A percentile compares a stretch with the other conserved stretches of the same genome.
Conservation (phyloP, 2,113 vertebrate species). For the Tyrannus savana region DNA sequence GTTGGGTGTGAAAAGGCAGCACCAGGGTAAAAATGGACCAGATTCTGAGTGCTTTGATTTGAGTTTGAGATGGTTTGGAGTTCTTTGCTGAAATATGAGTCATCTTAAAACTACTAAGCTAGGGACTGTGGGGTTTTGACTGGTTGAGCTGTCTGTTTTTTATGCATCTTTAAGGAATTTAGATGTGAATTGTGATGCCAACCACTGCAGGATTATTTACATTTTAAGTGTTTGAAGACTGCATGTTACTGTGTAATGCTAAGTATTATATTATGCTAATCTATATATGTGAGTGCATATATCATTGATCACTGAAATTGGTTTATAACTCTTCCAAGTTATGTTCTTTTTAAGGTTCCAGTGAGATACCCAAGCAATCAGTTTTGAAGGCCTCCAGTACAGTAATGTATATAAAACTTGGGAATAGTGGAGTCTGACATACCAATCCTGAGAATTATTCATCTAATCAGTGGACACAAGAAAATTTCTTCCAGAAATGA, state of each 20-base stretch:
- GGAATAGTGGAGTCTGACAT: neutral
- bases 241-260: neutral
- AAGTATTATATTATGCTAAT: neutral
- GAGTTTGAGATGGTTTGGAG: neutral
- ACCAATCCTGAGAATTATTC: neutral
- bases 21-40: neutral
- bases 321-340: neutral
- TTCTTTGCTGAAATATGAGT: slow-evolving; percentile 13
- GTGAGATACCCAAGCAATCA: neutral
- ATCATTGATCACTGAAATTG: neutral
- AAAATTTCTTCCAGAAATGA: slow-evolving; percentile 8
- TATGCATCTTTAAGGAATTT: slow-evolving; percentile 45
- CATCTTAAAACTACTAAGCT: slow-evolving; percentile 8
- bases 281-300: neutral
- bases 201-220: neutral
- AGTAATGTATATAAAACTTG: slow-evolving; percentile 15
- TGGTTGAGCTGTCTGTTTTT: slow-evolving; percentile 23
- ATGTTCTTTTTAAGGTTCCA: neutral
- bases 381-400: slow-evolving; percentile 3
- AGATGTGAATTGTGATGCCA: slow-evolving; percentile 8
- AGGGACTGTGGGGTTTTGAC: neutral
- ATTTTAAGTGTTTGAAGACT: slow-evolving; percentile 2
- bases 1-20: neutral
- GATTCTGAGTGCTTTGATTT: neutral
- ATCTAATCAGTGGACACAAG: neutral